Evolutionary conservation across 2,888 invertebrate genomes (phyloP).

Genomic region (Dastarcus helophoroides): DNA sequence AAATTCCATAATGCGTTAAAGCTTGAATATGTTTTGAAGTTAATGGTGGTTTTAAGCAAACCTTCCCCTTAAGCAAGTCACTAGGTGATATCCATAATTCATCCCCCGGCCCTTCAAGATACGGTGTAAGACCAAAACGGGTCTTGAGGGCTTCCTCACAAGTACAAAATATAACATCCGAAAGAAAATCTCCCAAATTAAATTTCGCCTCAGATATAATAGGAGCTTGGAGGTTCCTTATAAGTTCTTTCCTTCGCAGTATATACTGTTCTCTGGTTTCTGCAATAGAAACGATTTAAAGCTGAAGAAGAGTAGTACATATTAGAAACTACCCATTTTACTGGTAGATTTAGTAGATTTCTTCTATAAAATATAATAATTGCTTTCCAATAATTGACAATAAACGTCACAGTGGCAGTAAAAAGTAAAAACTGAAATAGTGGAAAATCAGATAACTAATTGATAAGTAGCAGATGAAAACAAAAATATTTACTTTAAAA

Average conservation of each 20-base stretch:
- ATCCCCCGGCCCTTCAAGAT: constrained; percentile 28
- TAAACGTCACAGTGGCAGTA: too few species aligned
- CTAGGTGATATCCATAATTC: constrained; percentile 38
- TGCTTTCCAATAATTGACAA: too few species aligned
- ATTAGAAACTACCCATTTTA: too few species aligned
- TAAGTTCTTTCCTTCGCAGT: constrained; percentile 17
- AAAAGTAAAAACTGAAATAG: too few species aligned
- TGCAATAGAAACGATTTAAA: too few species aligned
- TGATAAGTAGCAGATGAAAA: too few species aligned
- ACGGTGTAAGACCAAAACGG: constrained; percentile 27
- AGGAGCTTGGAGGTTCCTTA: constrained; percentile 25
- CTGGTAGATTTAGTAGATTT: too few species aligned
- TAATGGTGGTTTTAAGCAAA: constrained; percentile 33
- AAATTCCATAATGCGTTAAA: constrained; percentile 34
- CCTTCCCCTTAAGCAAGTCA: constrained; percentile 33
- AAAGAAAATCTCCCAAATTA: constrained; percentile 28
- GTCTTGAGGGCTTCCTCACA: constrained; percentile 25
- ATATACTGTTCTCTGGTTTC: too few species aligned
- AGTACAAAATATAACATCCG: constrained; percentile 29
- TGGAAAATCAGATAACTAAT: too few species aligned
- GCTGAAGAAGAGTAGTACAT: too few species aligned
- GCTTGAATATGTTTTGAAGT: constrained; percentile 33
- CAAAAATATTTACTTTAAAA: too few species aligned
- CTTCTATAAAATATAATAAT: too few species aligned
- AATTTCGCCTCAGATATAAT: constrained; percentile 28